A percentile compares a stretch with the other conserved stretches of the same genome.
These are phyloP conservation scores for Porites divaricata DNA, from an alignment of 92 coral and sea anemone species.

Conservation along the genomic window DNA sequence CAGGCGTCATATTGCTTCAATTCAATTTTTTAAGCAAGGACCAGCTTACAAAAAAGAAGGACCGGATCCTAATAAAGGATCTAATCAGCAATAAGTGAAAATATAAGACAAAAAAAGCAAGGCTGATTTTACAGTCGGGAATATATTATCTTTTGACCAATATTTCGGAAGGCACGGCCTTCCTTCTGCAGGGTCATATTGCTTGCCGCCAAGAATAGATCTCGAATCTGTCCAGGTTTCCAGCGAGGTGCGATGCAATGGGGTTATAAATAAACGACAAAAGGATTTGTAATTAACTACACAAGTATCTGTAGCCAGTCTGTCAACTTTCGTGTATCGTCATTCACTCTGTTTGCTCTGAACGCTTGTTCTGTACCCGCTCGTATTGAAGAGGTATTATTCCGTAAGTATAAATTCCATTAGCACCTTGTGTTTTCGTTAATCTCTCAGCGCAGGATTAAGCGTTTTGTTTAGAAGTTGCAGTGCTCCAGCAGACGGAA, in stretches of 20 bases:
- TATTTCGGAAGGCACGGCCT: too few species aligned
- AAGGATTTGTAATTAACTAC: slow-evolving; percentile 66
- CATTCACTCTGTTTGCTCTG: slow-evolving; percentile 14
- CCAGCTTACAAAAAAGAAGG: too few species aligned
- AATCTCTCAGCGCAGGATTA: background rate
- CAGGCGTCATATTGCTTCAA: background rate
- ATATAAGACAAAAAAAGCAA: too few species aligned
- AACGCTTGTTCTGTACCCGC: background rate
- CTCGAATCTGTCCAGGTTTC: background rate
- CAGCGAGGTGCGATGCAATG: background rate
- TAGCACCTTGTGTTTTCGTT: slow-evolving; percentile 18
- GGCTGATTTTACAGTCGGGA: too few species aligned
- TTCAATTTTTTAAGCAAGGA: too few species aligned
- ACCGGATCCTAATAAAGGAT: too few species aligned
- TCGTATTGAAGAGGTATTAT: slow-evolving; percentile 13
- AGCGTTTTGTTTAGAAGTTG: slow-evolving; percentile 16
- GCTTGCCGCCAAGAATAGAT: slow-evolving; percentile 5
- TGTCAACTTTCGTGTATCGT: slow-evolving; percentile 26
- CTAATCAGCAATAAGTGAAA: too few species aligned
- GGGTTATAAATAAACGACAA: slow-evolving; percentile 29
- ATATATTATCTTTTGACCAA: too few species aligned
- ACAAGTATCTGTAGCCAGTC: slow-evolving; percentile 46
- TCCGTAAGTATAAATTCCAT: slow-evolving; percentile 20
- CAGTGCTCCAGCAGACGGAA: background rate
- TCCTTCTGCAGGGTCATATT: too few species aligned